Percentiles rank a stretch among this genome's conserved stretches.
phyloP scores from a whole-genome alignment of 2,113 vertebrate species.

The Canis aureus region DNA sequence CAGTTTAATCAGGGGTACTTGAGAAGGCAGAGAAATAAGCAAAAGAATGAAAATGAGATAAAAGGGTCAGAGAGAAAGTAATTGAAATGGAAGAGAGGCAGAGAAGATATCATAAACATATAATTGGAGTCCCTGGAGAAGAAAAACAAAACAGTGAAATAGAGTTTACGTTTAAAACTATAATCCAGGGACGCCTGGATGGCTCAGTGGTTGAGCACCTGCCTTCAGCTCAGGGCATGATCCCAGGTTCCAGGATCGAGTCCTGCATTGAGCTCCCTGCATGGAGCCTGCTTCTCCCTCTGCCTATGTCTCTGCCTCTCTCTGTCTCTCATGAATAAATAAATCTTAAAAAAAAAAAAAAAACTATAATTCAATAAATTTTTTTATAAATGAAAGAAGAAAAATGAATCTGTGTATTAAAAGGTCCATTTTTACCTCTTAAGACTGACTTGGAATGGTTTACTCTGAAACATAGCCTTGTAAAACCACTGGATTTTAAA shows the following conservation, averaged over 20 bases:
- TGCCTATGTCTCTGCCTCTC: no score
- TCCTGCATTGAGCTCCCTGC: no score
- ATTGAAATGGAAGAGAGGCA: neutral
- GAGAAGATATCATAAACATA: neutral
- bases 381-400: conserved; percentile 14
- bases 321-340: no score
- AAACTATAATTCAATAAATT: neutral
- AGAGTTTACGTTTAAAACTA: neutral
- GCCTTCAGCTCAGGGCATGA: no score
- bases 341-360: no score
- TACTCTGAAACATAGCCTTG: neutral
- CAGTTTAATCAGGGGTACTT: neutral
- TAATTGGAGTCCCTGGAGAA: neutral
- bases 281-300: no score
- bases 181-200: neutral
- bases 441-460: conserved; percentile 9
- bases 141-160: neutral
- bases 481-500: neutral
- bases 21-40: neutral
- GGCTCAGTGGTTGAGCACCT: no score
- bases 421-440: neutral
- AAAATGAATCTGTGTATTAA: neutral
- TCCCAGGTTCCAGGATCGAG: no score
- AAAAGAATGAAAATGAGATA: neutral
- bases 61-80: conserved; percentile 13